A percentile compares a stretch with the other conserved stretches of the same genome.
These are phyloP conservation scores for Idris sp. DNA, from an alignment of 1,140 invertebrate species.

Conservation along the genomic window DNA sequence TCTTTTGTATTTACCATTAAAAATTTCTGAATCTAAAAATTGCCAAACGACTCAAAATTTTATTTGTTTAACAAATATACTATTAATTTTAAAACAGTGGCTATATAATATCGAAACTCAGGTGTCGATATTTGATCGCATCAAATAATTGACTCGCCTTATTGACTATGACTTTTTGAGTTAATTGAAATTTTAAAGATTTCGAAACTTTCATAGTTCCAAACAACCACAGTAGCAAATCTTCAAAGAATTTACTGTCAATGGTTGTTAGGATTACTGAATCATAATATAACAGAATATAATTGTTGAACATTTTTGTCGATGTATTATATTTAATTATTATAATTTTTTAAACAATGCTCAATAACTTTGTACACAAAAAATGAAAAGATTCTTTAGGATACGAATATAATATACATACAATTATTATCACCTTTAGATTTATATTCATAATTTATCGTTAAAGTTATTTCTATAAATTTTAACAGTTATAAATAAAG, in stretches of 20 bases:
- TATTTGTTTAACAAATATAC: constrained; percentile 11
- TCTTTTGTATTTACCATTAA: no score
- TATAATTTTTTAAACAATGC: no score
- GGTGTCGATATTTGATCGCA: constrained; percentile 1
- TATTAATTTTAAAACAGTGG: no score
- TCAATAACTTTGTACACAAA: constrained; percentile 35
- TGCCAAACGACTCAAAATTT: constrained; percentile 12
- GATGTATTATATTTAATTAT: constrained; percentile 30
- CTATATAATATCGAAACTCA: no score
- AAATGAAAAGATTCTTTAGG: no score
- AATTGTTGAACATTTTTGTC: no score
- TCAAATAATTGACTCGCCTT: constrained; percentile 45
- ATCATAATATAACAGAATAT: no score
- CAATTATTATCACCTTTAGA: constrained; percentile 36
- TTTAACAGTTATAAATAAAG: constrained; percentile 43
- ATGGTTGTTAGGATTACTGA: no score
- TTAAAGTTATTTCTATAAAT: constrained; percentile 14
- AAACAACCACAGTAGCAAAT: constrained; percentile 7
- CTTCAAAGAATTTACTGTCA: constrained; percentile 7
- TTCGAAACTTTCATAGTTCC: constrained; percentile 7
- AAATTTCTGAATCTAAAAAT: constrained; percentile 23
- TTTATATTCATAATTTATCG: constrained; percentile 34
- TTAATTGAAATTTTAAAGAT: no score
- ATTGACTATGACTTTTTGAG: constrained; percentile 32
- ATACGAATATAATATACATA: constrained; percentile 32